A percentile compares a stretch with the other conserved stretches of the same genome.
phyloP scores from a whole-genome alignment of 2,113 vertebrate genomes.

The Ginglymostoma cirratum region DNA sequence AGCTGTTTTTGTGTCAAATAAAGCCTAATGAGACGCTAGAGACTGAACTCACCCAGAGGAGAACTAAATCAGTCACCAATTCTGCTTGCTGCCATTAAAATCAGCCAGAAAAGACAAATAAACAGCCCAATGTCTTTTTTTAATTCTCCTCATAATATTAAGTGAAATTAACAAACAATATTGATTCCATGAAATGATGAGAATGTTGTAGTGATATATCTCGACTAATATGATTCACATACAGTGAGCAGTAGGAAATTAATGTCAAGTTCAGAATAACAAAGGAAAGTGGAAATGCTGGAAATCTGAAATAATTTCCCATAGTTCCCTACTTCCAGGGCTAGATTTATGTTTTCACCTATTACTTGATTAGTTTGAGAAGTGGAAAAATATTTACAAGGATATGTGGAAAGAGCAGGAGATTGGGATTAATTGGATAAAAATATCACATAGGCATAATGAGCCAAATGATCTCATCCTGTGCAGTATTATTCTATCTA shows the following conservation, averaged over 20 bases:
- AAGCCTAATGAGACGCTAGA: background rate
- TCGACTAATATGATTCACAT: background rate
- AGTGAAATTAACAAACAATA: background rate
- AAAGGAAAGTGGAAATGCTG: background rate
- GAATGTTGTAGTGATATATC: background rate
- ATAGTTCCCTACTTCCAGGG: background rate
- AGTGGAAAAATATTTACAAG: background rate
- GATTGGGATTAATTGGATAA: background rate
- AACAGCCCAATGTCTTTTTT: background rate
- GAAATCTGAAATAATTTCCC: background rate
- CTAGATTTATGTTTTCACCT: background rate
- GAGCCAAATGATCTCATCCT: background rate
- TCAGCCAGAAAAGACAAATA: background rate
- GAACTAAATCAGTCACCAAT: background rate
- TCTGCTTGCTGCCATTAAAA: background rate
- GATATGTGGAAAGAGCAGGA: background rate
- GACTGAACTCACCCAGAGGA: background rate
- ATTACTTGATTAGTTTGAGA: background rate
- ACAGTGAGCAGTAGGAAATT: background rate
- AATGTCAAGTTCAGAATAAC: background rate
- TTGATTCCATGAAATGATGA: background rate
- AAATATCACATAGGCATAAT: background rate
- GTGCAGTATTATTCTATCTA: background rate
- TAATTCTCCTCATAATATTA: background rate
- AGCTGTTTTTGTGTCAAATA: background rate